phyloP scores from a whole-genome alignment of 2,888 invertebrate species.

The Ashinkailepas kermadecensis region DNA sequence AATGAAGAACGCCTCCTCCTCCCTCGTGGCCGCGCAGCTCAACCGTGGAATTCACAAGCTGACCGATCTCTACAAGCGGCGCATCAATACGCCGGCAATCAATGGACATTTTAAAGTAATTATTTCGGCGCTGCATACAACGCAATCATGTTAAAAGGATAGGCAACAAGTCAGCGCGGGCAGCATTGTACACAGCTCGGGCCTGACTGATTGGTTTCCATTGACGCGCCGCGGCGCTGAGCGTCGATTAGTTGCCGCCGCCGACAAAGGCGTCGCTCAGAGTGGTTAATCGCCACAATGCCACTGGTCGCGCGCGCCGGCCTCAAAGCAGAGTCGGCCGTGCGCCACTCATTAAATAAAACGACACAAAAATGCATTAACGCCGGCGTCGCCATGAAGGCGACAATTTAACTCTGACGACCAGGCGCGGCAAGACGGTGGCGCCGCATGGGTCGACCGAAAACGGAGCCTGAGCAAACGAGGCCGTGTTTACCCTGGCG shows the following conservation, averaged over 20 bases:
- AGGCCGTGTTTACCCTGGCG: neutral
- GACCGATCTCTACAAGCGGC: neutral
- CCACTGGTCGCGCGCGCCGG: neutral
- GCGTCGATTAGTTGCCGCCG: slow-evolving; percentile 3
- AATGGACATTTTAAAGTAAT: slow-evolving; percentile 8
- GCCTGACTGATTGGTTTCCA: slow-evolving; percentile 14
- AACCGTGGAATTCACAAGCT: too few relatives aligned
- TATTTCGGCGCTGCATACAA: neutral
- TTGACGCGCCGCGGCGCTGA: neutral
- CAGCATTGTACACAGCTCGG: slow-evolving; percentile 14
- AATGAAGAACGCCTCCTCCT: too few relatives aligned
- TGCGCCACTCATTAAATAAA: neutral
- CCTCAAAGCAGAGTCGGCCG: slow-evolving; percentile 11
- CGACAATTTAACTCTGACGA: neutral
- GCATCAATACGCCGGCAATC: neutral
- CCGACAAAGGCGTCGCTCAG: neutral
- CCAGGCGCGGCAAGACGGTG: neutral
- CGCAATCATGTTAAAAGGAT: slow-evolving; percentile 11
- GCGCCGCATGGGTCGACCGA: neutral
- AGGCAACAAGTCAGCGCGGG: neutral
- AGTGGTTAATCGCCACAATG: slow-evolving; percentile 7
- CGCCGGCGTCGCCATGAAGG: neutral
- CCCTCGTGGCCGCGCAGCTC: too few relatives aligned
- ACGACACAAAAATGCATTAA: slow-evolving; percentile 16
- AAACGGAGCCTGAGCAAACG: neutral